Conservation (phyloP, 2,888 invertebrate species). For the Folsomia manolachei region DNA sequence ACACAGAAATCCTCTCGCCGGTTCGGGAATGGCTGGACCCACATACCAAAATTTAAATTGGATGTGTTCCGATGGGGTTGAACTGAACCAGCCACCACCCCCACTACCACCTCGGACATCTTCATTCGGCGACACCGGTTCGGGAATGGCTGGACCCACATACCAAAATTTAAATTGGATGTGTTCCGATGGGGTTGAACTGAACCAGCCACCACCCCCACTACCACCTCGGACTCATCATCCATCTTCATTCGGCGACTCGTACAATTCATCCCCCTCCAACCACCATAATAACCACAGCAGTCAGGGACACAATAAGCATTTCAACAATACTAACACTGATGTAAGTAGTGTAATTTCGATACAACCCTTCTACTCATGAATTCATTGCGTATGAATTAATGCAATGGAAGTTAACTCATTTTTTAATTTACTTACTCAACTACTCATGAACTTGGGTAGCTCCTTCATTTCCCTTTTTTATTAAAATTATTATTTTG, state of each 20-base stretch:
- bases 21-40: slow-evolving; percentile 30
- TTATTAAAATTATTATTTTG: not conserved
- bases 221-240: slow-evolving; percentile 34
- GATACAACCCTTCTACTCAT: not conserved
- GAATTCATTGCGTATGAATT: no score
- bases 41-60: slow-evolving; percentile 34
- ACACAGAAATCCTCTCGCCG: slow-evolving; percentile 46
- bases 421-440: no score
- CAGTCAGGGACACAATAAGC: slow-evolving; percentile 32
- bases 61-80: slow-evolving; percentile 28
- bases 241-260: slow-evolving; percentile 23
- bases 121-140: slow-evolving; percentile 32
- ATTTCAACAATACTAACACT: slow-evolving; percentile 25
- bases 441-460: not conserved
- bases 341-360: slow-evolving; percentile 48
- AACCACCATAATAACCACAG: slow-evolving; percentile 30
- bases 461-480: not conserved
- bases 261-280: no score
- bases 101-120: slow-evolving; percentile 42
- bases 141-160: slow-evolving; percentile 28
- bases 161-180: slow-evolving; percentile 35
- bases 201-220: slow-evolving; percentile 36
- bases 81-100: slow-evolving; percentile 32
- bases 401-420: no score
- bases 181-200: slow-evolving; percentile 28